Conservation (phyloP, 2,888 invertebrate genomes). For the Tanypteryx hageni region DNA sequence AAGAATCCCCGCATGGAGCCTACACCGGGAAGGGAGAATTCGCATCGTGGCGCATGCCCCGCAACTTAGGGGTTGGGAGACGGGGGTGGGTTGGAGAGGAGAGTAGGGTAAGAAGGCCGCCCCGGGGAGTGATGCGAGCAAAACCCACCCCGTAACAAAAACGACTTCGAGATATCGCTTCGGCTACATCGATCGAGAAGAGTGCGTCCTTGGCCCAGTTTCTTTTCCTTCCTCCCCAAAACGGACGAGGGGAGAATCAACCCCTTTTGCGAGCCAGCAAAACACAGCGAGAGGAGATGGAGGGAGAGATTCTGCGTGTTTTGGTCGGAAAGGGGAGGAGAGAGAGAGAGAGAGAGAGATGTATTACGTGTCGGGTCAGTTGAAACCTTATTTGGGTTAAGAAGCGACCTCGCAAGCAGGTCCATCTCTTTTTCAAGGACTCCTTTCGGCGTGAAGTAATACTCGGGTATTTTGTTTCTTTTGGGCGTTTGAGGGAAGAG, state of each 20-base stretch:
- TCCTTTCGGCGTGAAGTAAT: no score
- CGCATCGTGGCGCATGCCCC: not conserved
- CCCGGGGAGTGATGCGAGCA: not conserved
- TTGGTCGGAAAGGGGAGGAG: not conserved
- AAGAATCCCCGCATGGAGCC: no score
- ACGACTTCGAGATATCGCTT: not conserved
- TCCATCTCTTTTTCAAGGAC: no score
- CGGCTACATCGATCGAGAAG: not conserved
- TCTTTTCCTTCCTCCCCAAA: not conserved
- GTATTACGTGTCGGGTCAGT: no score
- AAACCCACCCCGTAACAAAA: no score
- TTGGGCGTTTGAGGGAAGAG: no score
- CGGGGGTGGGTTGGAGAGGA: no score
- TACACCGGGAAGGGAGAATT: not conserved
- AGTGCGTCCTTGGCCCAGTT: not conserved
- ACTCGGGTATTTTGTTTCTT: no score
- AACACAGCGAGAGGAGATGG: not conserved
- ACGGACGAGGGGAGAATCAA: not conserved
- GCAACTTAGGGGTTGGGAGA: no score
- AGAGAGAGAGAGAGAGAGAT: not conserved
- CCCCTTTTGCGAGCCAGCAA: not conserved
- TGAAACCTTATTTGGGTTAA: no score
- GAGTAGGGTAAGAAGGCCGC: not conserved
- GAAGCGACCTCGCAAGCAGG: no score
- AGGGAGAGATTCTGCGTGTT: not conserved